These are phyloP conservation scores for Fregetta grallaria DNA, from an alignment of 2,113 vertebrate species.

Conservation along the genomic window DNA sequence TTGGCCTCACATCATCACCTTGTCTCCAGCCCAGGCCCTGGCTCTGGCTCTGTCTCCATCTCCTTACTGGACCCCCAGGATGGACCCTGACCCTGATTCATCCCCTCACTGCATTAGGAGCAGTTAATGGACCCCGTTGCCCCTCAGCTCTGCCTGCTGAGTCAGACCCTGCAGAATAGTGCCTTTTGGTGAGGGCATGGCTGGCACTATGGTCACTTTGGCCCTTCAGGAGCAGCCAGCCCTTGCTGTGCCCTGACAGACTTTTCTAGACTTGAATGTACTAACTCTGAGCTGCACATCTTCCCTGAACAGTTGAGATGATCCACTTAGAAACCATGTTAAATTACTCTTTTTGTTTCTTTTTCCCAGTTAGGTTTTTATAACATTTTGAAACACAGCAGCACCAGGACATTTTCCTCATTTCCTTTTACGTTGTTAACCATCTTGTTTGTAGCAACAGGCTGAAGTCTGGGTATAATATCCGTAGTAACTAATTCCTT, in stretches of 20 bases:
- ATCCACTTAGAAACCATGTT: neutral
- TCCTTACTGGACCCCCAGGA: neutral
- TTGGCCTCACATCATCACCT: neutral
- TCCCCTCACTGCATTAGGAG: neutral
- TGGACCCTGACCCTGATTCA: neutral
- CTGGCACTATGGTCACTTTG: neutral
- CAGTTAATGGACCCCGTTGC: rapidly evolving
- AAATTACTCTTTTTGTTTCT: neutral
- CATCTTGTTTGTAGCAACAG: neutral
- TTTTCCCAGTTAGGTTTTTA: neutral
- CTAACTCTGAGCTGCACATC: neutral
- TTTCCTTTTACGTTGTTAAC: neutral
- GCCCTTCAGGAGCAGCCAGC: neutral
- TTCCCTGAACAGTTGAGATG: neutral
- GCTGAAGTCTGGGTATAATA: neutral
- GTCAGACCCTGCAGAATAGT: neutral
- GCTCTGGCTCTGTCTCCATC: neutral
- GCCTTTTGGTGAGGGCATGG: neutral
- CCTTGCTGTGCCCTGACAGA: neutral
- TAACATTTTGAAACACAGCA: neutral
- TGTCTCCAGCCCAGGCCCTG: neutral
- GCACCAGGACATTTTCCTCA: neutral
- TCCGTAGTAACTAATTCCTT: neutral
- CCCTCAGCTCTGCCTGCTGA: neutral
- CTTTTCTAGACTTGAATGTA: neutral